Percentiles rank a stretch among this genome's conserved stretches.
phyloP scores from a whole-genome alignment of 2,797 vertebrate species.

The Acanthopagrus latus region DNA sequence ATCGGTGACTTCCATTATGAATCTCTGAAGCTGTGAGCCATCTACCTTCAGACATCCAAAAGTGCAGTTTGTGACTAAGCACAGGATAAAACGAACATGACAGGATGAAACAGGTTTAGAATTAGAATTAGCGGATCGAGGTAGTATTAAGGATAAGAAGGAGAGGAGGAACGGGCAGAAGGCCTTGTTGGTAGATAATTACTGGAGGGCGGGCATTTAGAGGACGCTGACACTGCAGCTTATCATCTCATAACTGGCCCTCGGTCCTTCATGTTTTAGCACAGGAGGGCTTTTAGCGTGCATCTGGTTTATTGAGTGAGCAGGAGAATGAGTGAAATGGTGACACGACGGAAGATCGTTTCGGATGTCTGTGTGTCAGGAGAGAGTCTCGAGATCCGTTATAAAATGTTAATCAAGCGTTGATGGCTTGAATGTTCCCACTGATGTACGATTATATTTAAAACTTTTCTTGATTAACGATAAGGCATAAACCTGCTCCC shows the following conservation, averaged over 20 bases:
- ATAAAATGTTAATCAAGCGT: conserved; percentile 47
- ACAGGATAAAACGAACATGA: conserved; percentile 22
- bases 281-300: conserved; percentile 58
- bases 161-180: conserved; percentile 33
- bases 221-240: conserved; percentile 67
- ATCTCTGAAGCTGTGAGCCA: background rate
- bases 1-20: background rate
- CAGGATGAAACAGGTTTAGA: conserved; percentile 32
- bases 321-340: conserved; percentile 48
- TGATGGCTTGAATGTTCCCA: conserved; percentile 31
- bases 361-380: conserved; percentile 16
- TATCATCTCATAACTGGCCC: conserved; percentile 57
- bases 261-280: conserved; percentile 54
- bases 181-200: conserved; percentile 65
- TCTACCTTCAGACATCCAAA: conserved; percentile 25
- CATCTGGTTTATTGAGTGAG: conserved; percentile 44
- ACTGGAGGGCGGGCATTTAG: conserved; percentile 61
- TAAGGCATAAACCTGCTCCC: conserved; percentile 14
- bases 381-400: conserved; percentile 25
- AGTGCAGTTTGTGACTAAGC: conserved; percentile 19
- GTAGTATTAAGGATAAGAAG: conserved; percentile 24
- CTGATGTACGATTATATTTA: conserved; percentile 26
- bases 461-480: conserved; percentile 7
- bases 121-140: conserved; percentile 43
- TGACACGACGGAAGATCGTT: conserved; percentile 29